phyloP scores from a whole-genome alignment of 2,797 vertebrate genomes.

The Petrocephalus schoutedeni region DNA sequence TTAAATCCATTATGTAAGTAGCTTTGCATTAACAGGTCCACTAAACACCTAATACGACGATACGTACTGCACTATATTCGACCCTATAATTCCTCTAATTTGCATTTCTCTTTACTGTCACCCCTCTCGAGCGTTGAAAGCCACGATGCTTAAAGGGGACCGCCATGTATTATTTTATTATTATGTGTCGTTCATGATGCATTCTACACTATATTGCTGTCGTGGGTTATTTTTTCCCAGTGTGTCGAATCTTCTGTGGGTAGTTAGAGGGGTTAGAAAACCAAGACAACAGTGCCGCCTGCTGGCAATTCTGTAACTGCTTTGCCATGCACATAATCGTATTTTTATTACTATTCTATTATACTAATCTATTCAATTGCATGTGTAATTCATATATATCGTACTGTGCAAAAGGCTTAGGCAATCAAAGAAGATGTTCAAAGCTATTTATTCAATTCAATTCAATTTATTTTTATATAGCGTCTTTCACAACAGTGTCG shows the following conservation, averaged over 20 bases:
- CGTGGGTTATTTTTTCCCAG: background rate
- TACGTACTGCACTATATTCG: background rate
- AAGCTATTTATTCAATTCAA: background rate
- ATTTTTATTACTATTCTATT: background rate
- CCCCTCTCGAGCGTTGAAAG: background rate
- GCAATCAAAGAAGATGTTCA: background rate
- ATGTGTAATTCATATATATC: background rate
- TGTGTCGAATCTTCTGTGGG: background rate
- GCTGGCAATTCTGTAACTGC: slow-evolving; percentile 31
- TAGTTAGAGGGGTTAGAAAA: background rate
- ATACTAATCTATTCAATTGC: background rate
- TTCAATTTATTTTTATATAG: background rate
- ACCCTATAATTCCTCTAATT: background rate
- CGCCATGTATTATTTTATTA: background rate
- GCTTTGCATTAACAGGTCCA: background rate
- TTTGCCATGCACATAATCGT: background rate
- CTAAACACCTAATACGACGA: background rate
- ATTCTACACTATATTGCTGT: background rate
- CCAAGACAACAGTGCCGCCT: slow-evolving; percentile 47
- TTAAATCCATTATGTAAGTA: background rate
- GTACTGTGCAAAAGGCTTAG: background rate
- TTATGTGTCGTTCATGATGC: background rate
- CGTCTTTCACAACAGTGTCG: background rate
- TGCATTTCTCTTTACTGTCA: background rate
- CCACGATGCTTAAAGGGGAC: background rate